Percentiles rank a stretch among this genome's conserved stretches.
These are phyloP conservation scores for Ophion ventricosus DNA, from an alignment of 2,888 invertebrate genomes.

Conservation along the genomic window DNA sequence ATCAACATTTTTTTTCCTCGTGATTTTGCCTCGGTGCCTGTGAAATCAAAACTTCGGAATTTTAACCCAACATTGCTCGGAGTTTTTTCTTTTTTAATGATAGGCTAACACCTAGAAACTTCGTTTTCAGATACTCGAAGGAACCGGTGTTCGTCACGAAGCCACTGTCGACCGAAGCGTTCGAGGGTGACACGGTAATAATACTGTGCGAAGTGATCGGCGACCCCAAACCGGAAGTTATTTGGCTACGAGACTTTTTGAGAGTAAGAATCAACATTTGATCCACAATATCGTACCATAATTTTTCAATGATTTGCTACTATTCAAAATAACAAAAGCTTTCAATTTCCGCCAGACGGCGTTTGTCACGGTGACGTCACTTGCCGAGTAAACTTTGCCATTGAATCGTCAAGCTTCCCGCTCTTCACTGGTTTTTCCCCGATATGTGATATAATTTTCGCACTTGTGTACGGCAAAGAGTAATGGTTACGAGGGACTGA, in stretches of 20 bases:
- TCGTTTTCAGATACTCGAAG: constrained; percentile 88
- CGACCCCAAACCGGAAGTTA: constrained; percentile 94
- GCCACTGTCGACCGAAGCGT: constrained; percentile 91
- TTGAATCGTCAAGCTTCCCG: background rate
- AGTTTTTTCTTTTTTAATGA: no score
- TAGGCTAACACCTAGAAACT: background rate
- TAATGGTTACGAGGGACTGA: constrained; percentile 39
- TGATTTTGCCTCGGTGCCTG: no score
- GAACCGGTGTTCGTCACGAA: constrained; percentile 93
- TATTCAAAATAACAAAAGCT: no score
- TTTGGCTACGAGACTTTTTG: constrained; percentile 94
- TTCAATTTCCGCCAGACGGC: no score
- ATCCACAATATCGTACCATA: background rate
- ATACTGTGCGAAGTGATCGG: constrained; percentile 95
- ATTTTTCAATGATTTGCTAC: no score
- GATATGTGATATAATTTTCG: constrained; percentile 26
- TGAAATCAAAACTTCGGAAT: no score
- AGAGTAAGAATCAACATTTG: constrained; percentile 86
- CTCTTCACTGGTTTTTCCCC: background rate
- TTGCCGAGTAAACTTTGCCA: background rate
- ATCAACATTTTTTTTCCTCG: no score
- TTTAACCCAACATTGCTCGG: no score
- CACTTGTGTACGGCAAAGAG: constrained; percentile 21
- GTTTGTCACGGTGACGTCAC: no score
- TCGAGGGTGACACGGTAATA: constrained; percentile 93